A percentile compares a stretch with the other conserved stretches of the same genome.
Evolutionary conservation across 2,113 vertebrate genomes (phyloP).

Genomic region (Cheilinus undulatus): DNA sequence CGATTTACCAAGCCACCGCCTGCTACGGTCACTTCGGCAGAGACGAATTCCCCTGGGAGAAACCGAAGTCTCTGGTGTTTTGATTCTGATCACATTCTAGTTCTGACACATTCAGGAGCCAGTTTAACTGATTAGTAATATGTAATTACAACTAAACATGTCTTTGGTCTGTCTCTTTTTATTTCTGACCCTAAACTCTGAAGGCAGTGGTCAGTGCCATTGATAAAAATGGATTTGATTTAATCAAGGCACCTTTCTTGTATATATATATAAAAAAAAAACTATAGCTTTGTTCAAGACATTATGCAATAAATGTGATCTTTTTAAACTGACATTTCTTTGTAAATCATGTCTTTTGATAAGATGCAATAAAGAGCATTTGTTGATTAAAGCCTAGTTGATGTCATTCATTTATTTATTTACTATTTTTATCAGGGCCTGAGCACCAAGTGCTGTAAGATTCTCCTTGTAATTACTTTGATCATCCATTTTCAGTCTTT

Average conservation of each 20-base stretch:
- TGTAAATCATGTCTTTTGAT: constrained; percentile 3
- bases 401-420: not conserved
- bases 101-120: not conserved
- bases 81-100: constrained; percentile 42
- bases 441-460: too few relatives aligned
- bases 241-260: not conserved
- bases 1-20: constrained; percentile 83
- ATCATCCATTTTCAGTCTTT: too few relatives aligned
- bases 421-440: too few relatives aligned
- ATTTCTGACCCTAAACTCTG: not conserved
- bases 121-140: not conserved
- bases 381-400: constrained; percentile 2
- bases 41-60: constrained; percentile 83
- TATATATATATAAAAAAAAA: not conserved
- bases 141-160: not conserved
- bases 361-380: not conserved
- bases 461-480: too few relatives aligned
- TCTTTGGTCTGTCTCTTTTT: not conserved
- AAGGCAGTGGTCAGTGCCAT: not conserved
- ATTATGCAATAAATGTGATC: constrained; percentile 3
- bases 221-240: not conserved
- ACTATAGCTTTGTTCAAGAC: not conserved
- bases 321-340: not conserved
- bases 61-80: constrained; percentile 76
- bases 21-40: constrained; percentile 85